Evolutionary conservation across 2,113 vertebrate genomes (phyloP).

Genomic region (Phrynosoma blainvillii): DNA sequence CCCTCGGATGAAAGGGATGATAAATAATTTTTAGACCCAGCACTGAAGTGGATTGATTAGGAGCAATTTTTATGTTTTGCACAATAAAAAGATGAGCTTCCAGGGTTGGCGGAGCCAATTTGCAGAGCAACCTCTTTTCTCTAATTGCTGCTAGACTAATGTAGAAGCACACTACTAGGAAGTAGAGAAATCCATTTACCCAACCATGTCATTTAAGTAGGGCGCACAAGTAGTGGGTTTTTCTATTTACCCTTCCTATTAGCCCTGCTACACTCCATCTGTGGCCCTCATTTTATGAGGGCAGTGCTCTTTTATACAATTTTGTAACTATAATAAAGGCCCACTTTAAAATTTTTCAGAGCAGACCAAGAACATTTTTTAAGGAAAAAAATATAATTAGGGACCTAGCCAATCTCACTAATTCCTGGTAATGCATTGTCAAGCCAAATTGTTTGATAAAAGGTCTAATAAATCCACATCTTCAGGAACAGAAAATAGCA

Average conservation of each 20-base stretch:
- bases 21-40: conserved; percentile 78
- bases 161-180: conserved; percentile 75
- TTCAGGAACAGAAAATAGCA: conserved; percentile 46
- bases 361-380: conserved; percentile 74
- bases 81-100: conserved; percentile 82
- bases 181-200: conserved; percentile 87
- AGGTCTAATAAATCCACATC: conserved; percentile 69
- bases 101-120: conserved; percentile 79
- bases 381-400: conserved; percentile 69
- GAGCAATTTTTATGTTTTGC: conserved; percentile 81
- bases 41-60: conserved; percentile 83
- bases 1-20: conserved; percentile 71
- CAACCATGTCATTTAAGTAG: conserved; percentile 86
- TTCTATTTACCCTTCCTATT: conserved; percentile 90
- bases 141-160: conserved; percentile 88
- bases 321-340: conserved; percentile 76
- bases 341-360: conserved; percentile 77
- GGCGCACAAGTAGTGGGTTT: conserved; percentile 85
- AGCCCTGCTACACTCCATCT: conserved; percentile 84
- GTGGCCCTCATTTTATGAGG: conserved; percentile 77
- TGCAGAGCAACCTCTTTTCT: conserved; percentile 82
- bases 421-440: conserved; percentile 76
- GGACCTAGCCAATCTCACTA: conserved; percentile 76
- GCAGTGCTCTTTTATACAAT: conserved; percentile 75
- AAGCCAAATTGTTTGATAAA: conserved; percentile 74